Base-by-base conservation (phyloP, 2,797 vertebrate species). In the Streptopelia turtur region DNA sequence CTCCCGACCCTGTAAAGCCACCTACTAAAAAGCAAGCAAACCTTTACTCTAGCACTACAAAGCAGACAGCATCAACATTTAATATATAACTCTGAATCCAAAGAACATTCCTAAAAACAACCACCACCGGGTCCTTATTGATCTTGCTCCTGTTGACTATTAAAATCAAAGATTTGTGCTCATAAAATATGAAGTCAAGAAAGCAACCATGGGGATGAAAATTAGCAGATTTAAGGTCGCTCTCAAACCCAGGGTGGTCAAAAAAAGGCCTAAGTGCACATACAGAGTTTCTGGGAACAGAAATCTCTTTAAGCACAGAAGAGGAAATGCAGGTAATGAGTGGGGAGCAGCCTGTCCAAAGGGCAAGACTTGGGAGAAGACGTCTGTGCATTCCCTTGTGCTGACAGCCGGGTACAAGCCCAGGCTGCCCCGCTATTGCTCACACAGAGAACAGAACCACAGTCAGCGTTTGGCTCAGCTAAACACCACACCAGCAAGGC, bases 361-460 rank as follows among this genome's bases (percentile, higher is more conserved):
- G 52, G 45, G 39, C 31, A 63, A 39, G 66, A 28, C 59, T 41
- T 45, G 87, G 63, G 11, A 64, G 35, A n/a, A 49, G 15, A 59
- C 8, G n/a, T 24, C 24, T 14, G 5, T 2, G 7, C 6, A 4
- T 5, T 28, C 49, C n/a, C 74, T 30, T 15, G 64, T 5, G 52
- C 61, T 1, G 35, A 53, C 5, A 76, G 71, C 55, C 59, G 49
- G 13, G 41, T 11, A 17, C 6, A 5, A 53, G 12, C 45, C 8
- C 50, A 72, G 8, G 59, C 31, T 49, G 65, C 9, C 49, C 37
- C 35, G 7, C 31, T 20, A 12, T 0, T 23, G 50, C 59, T 78
- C 5, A 0, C 33, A 12, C 0, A 56, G 33, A 30, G 56, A 39
- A 27, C 2, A 2, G 33, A 6, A n/a, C 33, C 11, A 14, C 0